Conservation (phyloP, 2,888 invertebrate genomes). For the Lissocephala sabroskyi region DNA sequence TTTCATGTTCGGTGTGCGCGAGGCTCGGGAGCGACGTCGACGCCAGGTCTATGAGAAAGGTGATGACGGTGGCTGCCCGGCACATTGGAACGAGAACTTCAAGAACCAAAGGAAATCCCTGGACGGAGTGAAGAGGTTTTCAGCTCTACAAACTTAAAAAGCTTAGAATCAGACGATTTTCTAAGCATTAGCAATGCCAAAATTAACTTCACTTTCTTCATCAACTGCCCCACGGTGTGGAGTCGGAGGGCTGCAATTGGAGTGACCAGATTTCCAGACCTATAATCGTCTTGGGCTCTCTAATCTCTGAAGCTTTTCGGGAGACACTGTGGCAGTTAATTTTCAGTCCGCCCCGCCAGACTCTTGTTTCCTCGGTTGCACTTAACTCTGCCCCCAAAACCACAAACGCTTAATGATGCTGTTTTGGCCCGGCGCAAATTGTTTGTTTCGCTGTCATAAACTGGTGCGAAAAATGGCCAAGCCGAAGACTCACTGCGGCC, state of each 20-base stretch:
- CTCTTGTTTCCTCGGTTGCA: too few relatives aligned
- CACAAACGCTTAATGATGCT: constrained; percentile 69
- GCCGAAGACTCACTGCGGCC: constrained; percentile 20
- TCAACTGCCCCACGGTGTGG: too few relatives aligned
- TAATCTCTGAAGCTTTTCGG: too few relatives aligned
- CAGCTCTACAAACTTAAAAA: neutral
- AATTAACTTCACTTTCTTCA: too few relatives aligned
- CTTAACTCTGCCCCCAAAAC: constrained; percentile 56
- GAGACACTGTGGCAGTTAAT: too few relatives aligned
- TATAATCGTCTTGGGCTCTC: too few relatives aligned
- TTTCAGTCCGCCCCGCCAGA: too few relatives aligned
- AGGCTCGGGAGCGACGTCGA: constrained; percentile 33
- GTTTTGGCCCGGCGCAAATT: constrained; percentile 68
- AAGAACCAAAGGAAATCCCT: neutral
- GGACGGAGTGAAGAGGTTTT: too few relatives aligned
- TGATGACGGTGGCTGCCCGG: constrained; percentile 36
- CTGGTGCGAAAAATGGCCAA: constrained; percentile 66
- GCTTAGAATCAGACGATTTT: too few relatives aligned
- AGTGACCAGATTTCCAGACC: too few relatives aligned
- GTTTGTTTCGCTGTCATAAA: constrained; percentile 68
- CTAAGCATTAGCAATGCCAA: too few relatives aligned
- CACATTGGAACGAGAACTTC: constrained; percentile 14
- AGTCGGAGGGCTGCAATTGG: too few relatives aligned
- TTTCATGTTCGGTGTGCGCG: constrained; percentile 41
- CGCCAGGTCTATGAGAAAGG: constrained; percentile 54